Evolutionary conservation across 2,888 invertebrate species (phyloP), one percentile per base, ranked within the genome.

Genomic region (Troides oblongomaculatus): DNA sequence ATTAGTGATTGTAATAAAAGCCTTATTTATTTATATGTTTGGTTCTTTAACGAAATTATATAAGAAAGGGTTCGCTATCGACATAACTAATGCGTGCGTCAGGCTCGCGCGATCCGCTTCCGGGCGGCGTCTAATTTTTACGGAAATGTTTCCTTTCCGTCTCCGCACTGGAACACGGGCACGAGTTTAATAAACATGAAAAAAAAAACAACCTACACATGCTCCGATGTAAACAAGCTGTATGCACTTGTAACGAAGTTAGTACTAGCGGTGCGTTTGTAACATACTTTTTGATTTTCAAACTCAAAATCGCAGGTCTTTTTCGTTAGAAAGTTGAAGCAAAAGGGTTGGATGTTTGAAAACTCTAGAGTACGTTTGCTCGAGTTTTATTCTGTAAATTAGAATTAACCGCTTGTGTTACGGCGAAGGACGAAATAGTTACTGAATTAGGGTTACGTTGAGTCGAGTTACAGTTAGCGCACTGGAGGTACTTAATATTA

Each of bases 91-190:
- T 82, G 74, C 80, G 80, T 78, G 67, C 71, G 62, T 76, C 76
- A 23, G n/a, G 72, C 80, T 78, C 81, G 84, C 77, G 81, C 79
- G 84, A 84, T 83, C 83, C 83, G 83, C 79, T 86, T 84, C 83
- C 77, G 71, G 74, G 65, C 81, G 80, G 75, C 84, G 82, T 85
- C 81, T 81, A 83, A 83, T 85, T 85, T 85, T 84, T 83, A 83
- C 85, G 85, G 83, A 83, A 86, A 83, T 76, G 78, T 84, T 84
- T 83, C 81, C 82, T 88, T 83, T 79, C 81, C 78, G 76, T 73
- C 72, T 73, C 75, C 73, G 76, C 70, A 73, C 70, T 66, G 67
- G 57, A 62, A 62, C 63, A 62, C 63, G 63, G 60, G 63, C 62
- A 60, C 62, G 58, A 71, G 60, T 66, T 69, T 67, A 57, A 60